Percentiles rank a stretch among this genome's conserved stretches.
phyloP scores from a whole-genome alignment of 2,888 invertebrate genomes.

The Melanargia galathea region DNA sequence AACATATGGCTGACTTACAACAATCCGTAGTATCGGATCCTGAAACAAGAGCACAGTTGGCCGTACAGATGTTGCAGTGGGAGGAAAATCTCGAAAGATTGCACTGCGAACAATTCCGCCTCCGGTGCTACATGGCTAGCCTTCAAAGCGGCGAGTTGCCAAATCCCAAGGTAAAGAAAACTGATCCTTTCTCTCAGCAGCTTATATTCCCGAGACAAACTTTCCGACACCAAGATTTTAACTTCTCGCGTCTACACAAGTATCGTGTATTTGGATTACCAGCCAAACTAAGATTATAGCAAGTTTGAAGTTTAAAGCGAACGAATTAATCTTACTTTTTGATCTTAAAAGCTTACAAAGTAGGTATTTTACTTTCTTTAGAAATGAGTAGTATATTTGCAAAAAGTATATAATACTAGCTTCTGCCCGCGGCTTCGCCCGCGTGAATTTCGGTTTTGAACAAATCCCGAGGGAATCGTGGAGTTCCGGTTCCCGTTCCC shows the following conservation, averaged over 20 bases:
- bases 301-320: conserved; percentile 16
- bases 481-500: too few species aligned
- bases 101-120: conserved; percentile 97
- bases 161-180: conserved; percentile 92
- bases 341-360: conserved; percentile 9
- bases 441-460: too few species aligned
- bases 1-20: conserved; percentile 99
- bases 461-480: too few species aligned
- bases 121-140: conserved; percentile 98
- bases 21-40: conserved; percentile 97
- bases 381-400: not conserved
- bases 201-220: not conserved
- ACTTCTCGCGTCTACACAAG: not conserved
- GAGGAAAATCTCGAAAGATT: conserved; percentile 97
- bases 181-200: not conserved
- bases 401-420: not conserved
- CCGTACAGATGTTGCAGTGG: conserved; percentile 96
- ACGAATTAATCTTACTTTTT: conserved; percentile 2
- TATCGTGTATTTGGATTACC: conserved; percentile 6
- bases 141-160: conserved; percentile 97
- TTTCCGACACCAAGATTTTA: conserved; percentile 1
- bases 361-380: conserved; percentile 1
- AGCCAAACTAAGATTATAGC: conserved; percentile 3
- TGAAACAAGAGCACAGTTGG: conserved; percentile 95
- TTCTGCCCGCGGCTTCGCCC: too few species aligned